A percentile compares a stretch with the other conserved stretches of the same genome.
Evolutionary conservation across 2,113 vertebrate genomes (phyloP).

Genomic region (Nesogale talazaci): DNA sequence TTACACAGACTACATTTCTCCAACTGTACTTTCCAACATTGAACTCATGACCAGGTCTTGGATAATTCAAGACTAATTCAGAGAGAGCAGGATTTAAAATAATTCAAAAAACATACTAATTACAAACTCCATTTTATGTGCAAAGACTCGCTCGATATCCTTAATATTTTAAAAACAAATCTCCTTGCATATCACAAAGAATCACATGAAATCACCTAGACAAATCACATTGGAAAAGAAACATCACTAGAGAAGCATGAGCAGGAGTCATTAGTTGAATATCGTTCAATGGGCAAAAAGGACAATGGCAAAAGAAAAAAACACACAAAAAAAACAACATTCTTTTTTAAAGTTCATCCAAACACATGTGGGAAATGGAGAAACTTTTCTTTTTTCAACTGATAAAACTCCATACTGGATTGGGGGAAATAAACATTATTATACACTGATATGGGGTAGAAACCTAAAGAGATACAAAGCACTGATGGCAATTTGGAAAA

Average conservation of each 20-base stretch:
- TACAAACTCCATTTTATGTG: not conserved
- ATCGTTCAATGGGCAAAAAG: constrained; percentile 21
- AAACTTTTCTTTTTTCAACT: not conserved
- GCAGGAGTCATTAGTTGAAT: not conserved
- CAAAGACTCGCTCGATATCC: constrained; percentile 13
- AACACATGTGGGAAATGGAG: not conserved
- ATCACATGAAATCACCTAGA: not conserved
- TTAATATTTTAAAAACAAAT: constrained; percentile 9
- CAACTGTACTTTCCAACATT: constrained; percentile 14
- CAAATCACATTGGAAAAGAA: constrained; percentile 54
- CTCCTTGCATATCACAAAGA: not conserved
- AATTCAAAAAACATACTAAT: not conserved
- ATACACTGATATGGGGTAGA: not conserved
- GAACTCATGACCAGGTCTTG: constrained; percentile 10
- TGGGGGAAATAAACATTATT: constrained; percentile 19
- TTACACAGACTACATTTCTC: constrained; percentile 10
- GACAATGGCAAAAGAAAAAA: constrained; percentile 39
- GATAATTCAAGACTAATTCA: constrained; percentile 54
- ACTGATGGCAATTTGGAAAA: not conserved
- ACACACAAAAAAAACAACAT: too few species aligned
- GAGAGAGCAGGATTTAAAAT: constrained; percentile 44
- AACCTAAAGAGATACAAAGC: constrained; percentile 11
- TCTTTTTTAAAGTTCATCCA: constrained; percentile 31
- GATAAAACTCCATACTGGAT: not conserved
- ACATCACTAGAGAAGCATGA: constrained; percentile 39